Percentiles rank a stretch among this genome's conserved stretches.
Conservation (phyloP, 2,797 vertebrate species). For the Xiphophorus birchmanni region DNA sequence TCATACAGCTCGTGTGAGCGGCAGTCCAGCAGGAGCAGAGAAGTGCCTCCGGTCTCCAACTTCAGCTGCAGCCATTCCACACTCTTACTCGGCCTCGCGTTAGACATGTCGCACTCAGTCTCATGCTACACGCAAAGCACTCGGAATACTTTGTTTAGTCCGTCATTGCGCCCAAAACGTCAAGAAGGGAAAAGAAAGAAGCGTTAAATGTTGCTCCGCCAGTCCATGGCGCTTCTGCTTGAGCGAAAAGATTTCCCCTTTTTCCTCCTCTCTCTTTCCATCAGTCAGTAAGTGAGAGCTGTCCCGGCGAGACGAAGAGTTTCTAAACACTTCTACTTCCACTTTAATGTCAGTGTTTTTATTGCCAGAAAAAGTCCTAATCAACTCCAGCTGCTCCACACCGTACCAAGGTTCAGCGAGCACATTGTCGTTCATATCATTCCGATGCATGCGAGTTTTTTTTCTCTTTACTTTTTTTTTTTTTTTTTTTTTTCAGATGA, state of each 20-base stretch:
- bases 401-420: conserved; percentile 42
- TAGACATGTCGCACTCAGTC: conserved; percentile 72
- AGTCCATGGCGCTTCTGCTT: conserved; percentile 53
- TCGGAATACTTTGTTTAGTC: conserved; percentile 43
- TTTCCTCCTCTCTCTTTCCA: conserved; percentile 65
- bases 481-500: conserved; percentile 57
- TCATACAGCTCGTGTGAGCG: conserved; percentile 94
- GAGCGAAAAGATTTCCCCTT: conserved; percentile 56
- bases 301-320: conserved; percentile 14
- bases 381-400: conserved; percentile 50
- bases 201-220: conserved; percentile 42
- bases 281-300: conserved; percentile 48
- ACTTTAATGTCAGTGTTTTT: background rate
- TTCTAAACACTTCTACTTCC: conserved; percentile 1
- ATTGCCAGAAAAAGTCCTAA: conserved; percentile 7
- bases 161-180: conserved; percentile 30
- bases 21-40: conserved; percentile 96
- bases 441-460: conserved; percentile 61
- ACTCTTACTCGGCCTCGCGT: conserved; percentile 92
- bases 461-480: conserved; percentile 34
- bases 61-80: conserved; percentile 94
- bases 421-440: conserved; percentile 60
- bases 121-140: conserved; percentile 56
- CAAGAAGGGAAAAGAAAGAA: no score
- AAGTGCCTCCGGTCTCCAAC: conserved; percentile 88